A percentile compares a stretch with the other conserved stretches of the same genome.
Evolutionary conservation across 2,888 invertebrate genomes (phyloP).

Genomic region (Luperina nickerlii): DNA sequence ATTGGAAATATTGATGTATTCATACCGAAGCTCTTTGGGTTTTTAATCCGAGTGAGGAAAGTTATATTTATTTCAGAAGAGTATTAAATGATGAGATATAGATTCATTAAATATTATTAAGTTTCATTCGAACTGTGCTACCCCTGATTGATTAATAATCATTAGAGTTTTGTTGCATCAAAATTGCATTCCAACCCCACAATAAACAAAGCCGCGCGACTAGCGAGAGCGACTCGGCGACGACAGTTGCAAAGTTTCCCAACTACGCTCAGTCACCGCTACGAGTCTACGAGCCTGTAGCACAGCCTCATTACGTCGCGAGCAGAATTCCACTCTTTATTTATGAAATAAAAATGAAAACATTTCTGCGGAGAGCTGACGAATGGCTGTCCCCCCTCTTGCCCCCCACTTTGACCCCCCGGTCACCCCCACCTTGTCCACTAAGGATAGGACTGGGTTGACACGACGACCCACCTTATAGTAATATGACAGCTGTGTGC

Average conservation of each 20-base stretch:
- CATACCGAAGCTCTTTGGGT: slow-evolving; percentile 14
- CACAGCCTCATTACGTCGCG: slow-evolving; percentile 79
- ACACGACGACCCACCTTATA: slow-evolving; percentile 59
- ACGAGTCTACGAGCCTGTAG: slow-evolving; percentile 6
- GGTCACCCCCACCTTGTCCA: slow-evolving; percentile 50
- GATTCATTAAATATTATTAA: not conserved
- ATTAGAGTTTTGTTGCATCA: not conserved
- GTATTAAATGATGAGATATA: not conserved
- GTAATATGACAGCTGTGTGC: slow-evolving; percentile 68
- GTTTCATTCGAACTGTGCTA: not conserved
- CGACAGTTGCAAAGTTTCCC: slow-evolving; percentile 51
- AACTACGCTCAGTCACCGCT: not conserved
- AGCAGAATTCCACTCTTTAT: slow-evolving; percentile 85
- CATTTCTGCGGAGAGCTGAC: slow-evolving; percentile 87
- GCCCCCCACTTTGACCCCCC: slow-evolving; percentile 39
- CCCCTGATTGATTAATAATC: not conserved
- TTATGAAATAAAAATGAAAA: slow-evolving; percentile 90
- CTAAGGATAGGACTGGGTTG: slow-evolving; percentile 51
- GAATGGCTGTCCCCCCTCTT: slow-evolving; percentile 73
- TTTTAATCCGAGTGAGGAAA: not conserved
- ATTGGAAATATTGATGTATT: slow-evolving; percentile 52
- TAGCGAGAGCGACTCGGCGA: not conserved
- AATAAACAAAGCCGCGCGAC: not conserved
- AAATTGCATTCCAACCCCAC: slow-evolving; percentile 8
- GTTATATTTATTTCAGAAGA: not conserved